These are phyloP conservation scores for Halesus radiatus DNA, from an alignment of 1,140 invertebrate genomes.

Conservation along the genomic window DNA sequence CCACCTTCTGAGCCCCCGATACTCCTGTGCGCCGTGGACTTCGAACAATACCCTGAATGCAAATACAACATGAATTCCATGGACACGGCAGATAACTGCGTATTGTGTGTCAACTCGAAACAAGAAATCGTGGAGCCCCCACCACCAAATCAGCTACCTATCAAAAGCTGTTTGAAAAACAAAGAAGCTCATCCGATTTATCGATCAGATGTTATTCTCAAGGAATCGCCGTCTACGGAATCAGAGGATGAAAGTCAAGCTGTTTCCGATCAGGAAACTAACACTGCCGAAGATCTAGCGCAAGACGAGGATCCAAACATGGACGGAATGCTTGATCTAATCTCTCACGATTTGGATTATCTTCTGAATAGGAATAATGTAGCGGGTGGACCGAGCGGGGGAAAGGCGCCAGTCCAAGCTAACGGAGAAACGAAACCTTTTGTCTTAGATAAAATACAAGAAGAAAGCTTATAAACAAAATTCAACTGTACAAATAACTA, in stretches of 20 bases:
- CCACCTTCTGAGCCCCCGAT: constrained; percentile 60
- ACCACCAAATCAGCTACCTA: constrained; percentile 60
- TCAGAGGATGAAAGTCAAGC: constrained; percentile 63
- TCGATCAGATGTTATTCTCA: constrained; percentile 61
- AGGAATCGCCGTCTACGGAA: constrained; percentile 61
- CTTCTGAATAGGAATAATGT: constrained; percentile 75
- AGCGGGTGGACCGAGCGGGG: constrained; percentile 61
- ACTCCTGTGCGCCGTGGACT: constrained; percentile 63
- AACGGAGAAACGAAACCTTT: constrained; percentile 48
- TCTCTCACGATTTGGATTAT: constrained; percentile 82
- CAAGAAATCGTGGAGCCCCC: constrained; percentile 64
- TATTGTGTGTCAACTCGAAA: constrained; percentile 65
- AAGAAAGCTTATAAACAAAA: constrained; percentile 52
- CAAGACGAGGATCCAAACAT: constrained; percentile 64
- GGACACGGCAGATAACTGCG: constrained; percentile 63
- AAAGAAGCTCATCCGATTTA: constrained; percentile 57
- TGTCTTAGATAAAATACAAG: constrained; percentile 54
- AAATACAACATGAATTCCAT: constrained; percentile 52
- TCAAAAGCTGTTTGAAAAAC: constrained; percentile 69
- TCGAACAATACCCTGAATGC: constrained; percentile 63
- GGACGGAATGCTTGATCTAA: constrained; percentile 78
- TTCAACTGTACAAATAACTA: neutral
- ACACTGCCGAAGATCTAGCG: constrained; percentile 23
- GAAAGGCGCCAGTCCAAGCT: constrained; percentile 7
- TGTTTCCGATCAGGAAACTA: constrained; percentile 62